Percentiles rank a stretch among this genome's conserved stretches.
Evolutionary conservation across 2,113 vertebrate species (phyloP).

Genomic region (Sus scrofa): T2T-Sscrofa CM000813.6:39454001-39454500

Average conservation of each 20-base stretch:
- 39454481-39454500: too few species aligned
- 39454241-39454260: neutral
- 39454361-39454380: neutral
- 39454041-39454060: neutral
- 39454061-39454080: neutral
- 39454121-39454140: neutral
- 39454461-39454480: too few species aligned
- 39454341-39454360: neutral
- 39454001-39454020: rapidly evolving
- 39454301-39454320: neutral
- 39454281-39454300: neutral
- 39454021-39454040: neutral
- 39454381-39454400: neutral
- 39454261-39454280: too few species aligned
- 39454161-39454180: neutral
- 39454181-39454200: neutral
- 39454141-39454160: neutral
- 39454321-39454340: neutral
- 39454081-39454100: neutral
- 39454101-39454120: neutral
- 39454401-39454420: neutral
- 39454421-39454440: neutral
- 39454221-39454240: neutral
- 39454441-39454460: too few species aligned
- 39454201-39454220: neutral